These are phyloP conservation scores for Scytalopus superciliaris DNA, from an alignment of 2,113 vertebrate species.

Conservation along the genomic window DNA sequence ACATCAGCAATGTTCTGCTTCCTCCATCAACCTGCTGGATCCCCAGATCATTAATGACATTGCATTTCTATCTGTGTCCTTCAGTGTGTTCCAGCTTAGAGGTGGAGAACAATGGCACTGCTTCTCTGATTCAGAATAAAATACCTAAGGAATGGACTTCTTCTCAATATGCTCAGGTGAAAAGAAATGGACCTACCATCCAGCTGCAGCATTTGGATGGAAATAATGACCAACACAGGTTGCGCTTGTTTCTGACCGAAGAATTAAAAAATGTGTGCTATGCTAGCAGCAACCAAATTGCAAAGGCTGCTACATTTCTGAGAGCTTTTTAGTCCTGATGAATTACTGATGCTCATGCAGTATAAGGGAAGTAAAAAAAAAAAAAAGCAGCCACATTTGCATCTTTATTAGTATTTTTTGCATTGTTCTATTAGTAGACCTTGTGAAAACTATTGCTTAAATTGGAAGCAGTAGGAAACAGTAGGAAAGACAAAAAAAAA, in stretches of 20 bases:
- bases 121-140: not conserved
- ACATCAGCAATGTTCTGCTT: not conserved
- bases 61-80: not conserved
- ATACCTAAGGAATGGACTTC: not conserved
- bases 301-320: not conserved
- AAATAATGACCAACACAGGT: not conserved
- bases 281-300: not conserved
- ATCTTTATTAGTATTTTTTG: not conserved
- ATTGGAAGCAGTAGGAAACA: not conserved
- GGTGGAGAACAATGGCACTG: not conserved
- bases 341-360: not conserved
- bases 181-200: not conserved
- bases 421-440: not conserved
- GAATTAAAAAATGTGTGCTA: not conserved
- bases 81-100: not conserved
- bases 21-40: not conserved
- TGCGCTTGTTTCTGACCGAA: not conserved
- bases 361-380: not conserved
- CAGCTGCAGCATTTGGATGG: not conserved
- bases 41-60: not conserved
- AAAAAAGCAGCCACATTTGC: not conserved
- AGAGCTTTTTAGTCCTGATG: not conserved
- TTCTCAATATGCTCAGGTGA: constrained; percentile 30
- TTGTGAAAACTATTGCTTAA: not conserved
- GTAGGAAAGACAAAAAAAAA: not conserved